These are phyloP conservation scores for Montifringilla adamsi DNA, from an alignment of 2,113 vertebrate genomes.

Conservation along the genomic window DNA sequence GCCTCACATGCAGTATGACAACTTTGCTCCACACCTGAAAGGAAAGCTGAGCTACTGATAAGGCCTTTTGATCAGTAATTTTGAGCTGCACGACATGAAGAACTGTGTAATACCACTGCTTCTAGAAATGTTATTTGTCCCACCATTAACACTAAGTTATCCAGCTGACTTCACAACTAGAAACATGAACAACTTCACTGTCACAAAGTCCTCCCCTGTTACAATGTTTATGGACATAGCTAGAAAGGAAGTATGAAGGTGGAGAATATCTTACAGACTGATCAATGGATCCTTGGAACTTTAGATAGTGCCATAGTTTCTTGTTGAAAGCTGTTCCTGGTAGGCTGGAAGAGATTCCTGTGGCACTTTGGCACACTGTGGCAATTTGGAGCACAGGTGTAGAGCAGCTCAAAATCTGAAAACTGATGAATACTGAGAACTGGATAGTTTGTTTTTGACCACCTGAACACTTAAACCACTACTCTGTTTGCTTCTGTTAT, in stretches of 20 bases:
- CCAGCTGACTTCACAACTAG: neutral
- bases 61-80: neutral
- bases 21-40: slow-evolving; percentile 6
- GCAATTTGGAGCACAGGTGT: neutral
- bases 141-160: neutral
- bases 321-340: neutral
- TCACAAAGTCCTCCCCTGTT: neutral
- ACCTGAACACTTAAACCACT: neutral
- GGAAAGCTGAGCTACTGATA: slow-evolving; percentile 1
- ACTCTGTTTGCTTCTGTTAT: neutral
- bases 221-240: neutral
- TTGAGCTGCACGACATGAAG: neutral
- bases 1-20: neutral
- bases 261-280: neutral
- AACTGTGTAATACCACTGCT: neutral
- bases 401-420: neutral
- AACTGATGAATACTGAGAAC: neutral
- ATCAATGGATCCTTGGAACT: neutral
- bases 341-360: neutral
- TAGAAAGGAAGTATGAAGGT: neutral
- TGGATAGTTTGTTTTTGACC: neutral
- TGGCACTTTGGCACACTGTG: neutral
- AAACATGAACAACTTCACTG: neutral
- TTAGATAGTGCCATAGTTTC: neutral
- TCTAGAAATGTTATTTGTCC: neutral